Base-by-base conservation (phyloP, 2,888 invertebrate genomes). In the Hirtodrosophila cameraria region DNA sequence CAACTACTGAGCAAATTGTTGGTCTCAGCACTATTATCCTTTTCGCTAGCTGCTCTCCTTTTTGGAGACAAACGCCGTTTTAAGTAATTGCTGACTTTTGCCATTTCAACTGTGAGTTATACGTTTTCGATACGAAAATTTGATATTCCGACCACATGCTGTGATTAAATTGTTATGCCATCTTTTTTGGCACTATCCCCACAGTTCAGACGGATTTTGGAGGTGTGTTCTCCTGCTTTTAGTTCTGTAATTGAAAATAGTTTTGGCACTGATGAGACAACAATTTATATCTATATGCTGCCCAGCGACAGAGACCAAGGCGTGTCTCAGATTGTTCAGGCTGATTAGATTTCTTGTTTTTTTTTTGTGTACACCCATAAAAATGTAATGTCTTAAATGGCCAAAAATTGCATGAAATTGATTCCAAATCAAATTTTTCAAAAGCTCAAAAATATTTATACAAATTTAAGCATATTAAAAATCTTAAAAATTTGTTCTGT, bases 101-200 rank as follows among this genome's bases (percentile, higher is more conserved):
- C 54, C 79, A 73, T 84, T 78, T 55, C 62, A 65, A 52, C 62
- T 52, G 70, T 85, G 75, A 87, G 70, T 87, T 88, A 86, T 88
- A 52, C 59, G 62, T 62, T 77, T 83, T 80, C 88, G 86, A 89
- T 89, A 82, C 70, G 49, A 64, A 83, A 87, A 89, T 89, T 89
- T 83, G 88, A 88, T 88, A 89, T 89, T 87, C 89, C 81, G 82
- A 86, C 89, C 89, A 80, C 89, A 89, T 88, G 89, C 89, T 88
- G 89, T 81, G 89, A 82, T 88, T 88, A 88, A 87, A 87, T 85
- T 87, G 88, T 86, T 79, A 50, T 84, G 78, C 81, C 65, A 70
- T 70, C 67, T 65, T 66, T 68, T 71, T 59, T 67, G 43, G 62
- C 45, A 57, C 68, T 45, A 49, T 27, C 23, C 31, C 30, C 18